Base-by-base conservation (phyloP, 2,113 vertebrate species). In the Dromaius novaehollandiae region DNA sequence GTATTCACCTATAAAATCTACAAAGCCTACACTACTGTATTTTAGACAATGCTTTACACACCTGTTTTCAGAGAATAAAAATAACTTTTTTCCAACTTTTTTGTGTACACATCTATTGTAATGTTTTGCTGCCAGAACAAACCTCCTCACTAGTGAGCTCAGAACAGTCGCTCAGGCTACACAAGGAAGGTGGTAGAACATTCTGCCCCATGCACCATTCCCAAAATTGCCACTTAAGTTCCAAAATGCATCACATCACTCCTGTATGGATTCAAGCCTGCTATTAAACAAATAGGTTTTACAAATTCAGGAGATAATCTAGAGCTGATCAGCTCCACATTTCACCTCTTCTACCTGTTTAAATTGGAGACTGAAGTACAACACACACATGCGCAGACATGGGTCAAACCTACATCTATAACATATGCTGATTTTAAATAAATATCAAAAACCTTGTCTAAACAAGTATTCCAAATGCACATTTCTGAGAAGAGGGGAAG, bases 371-470 rank as follows among this genome's bases (percentile, higher is more conserved):
- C 3, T 38, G 24, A 77, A 76, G 20, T 36, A 69, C 58, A 73
- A 65, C 30, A 36, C 1, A 0, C 6, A 32, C 5, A 1, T 8
- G 63, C 25, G 66, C 69, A 53, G 22, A 70, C 61, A 16, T 46
- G 53, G 74, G 66, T 0, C 38, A 38, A 21, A 66, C 28, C 16
- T n/a, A 85, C 84, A 79, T 17, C 30, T 75, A 24, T 3, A 46
- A 66, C 44, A 16, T 36, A 53, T 3, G 46, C 5, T 63, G 51
- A 85, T 60, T 85, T 71, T 48, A 82, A 10, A 66, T 36, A 90
- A 48, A 3, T 56, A 86, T 55, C 75, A 79, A 76, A 93, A 65
- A 24, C 6, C 50, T 82, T 63, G 28, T 53, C 82, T 71, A 88
- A 90, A 82, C 17, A 50, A 63, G 92, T 19, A 22, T 50, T 91